Conservation (phyloP, 1,140 invertebrate genomes). For the Littorina saxatilis region DNA sequence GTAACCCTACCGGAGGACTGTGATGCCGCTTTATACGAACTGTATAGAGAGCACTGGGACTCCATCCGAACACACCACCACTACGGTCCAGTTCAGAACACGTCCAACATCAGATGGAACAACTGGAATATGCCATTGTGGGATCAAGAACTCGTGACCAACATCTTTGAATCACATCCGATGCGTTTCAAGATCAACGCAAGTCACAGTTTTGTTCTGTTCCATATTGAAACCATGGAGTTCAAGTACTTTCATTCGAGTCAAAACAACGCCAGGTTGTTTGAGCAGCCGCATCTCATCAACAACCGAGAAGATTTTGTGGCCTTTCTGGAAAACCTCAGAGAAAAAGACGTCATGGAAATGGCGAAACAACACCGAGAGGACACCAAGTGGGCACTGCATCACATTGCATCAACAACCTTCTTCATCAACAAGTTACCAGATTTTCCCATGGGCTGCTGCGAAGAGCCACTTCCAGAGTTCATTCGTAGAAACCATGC, state of each 20-base stretch:
- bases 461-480: not conserved
- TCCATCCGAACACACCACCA: too few species aligned
- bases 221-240: not conserved
- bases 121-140: too few species aligned
- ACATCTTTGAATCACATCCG: too few species aligned
- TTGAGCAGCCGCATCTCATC: not conserved
- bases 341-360: not conserved
- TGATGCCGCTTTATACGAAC: too few species aligned
- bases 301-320: too few species aligned
- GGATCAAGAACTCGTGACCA: too few species aligned
- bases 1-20: too few species aligned
- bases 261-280: not conserved
- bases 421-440: not conserved
- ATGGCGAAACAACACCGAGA: not conserved
- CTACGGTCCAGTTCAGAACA: too few species aligned
- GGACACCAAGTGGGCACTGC: not conserved
- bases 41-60: too few species aligned
- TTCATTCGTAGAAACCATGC: not conserved
- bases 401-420: not conserved
- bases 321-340: not conserved
- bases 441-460: not conserved
- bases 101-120: too few species aligned
- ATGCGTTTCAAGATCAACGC: not conserved
- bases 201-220: not conserved
- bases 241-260: too few species aligned